Evolutionary conservation across 2,797 vertebrate species (phyloP), one percentile per base, ranked within the genome.

Genomic region (Hephaestus fuliginosus): DNA sequence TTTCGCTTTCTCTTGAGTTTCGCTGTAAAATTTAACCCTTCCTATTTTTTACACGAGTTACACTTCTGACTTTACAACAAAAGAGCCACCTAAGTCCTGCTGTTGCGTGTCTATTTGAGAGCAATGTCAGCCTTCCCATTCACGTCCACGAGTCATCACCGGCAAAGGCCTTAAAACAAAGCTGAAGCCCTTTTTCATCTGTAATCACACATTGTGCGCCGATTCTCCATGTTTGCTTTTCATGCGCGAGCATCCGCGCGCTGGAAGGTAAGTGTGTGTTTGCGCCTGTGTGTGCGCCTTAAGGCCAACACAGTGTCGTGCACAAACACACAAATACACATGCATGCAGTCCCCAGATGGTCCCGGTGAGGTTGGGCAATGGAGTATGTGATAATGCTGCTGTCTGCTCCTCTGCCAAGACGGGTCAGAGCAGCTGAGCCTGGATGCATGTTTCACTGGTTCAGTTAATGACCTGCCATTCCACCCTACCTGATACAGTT

Each of bases 401-500:
- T 74, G 86, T 72, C 78, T 83, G 70, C 83, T 85, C 33, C 57
- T 71, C 53, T 76, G 78, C 73, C 56, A 28, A 67, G 70, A 49
- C 78, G 67, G 83, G 86, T 88, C 82, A 86, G 73, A 70, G 62
- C 83, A 69, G 76, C 83, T 41, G 57, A 85, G 63, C 58, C 56
- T 15, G 57, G 70, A 81, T 73, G 78, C 83, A 84, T 86, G 90
- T 92, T 86, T 83, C 84, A 88, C 82, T 89, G 85, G 72, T 88
- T 90, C 81, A 69, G 63, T 81, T 93, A 93, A 94, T 90, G 86
- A 89, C 83, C 90, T 91, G 90, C 83, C 85, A 87, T 69, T 83
- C 83, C 57, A 4, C 56, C 53, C 60, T 61, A 66, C 76, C 79
- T 66, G 74, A 75, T 68, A 43, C 65, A 69, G n/a, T 72, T 57